phyloP scores from a whole-genome alignment of 2,888 invertebrate genomes.

The Prenolepis imparis region DNA sequence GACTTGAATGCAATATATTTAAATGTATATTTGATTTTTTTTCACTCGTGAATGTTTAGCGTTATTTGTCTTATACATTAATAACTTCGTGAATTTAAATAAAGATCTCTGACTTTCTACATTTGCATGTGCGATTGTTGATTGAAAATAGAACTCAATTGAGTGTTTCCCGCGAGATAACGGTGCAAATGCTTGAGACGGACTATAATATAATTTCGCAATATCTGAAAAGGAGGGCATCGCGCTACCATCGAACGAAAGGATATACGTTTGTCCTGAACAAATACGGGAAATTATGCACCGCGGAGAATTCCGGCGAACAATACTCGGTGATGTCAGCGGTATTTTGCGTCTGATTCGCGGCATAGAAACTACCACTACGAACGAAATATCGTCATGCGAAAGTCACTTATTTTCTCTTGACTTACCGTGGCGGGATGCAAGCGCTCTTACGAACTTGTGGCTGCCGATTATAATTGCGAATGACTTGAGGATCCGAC shows the following conservation, averaged over 20 bases:
- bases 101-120: not conserved
- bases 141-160: constrained; percentile 18
- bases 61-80: not conserved
- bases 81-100: not conserved
- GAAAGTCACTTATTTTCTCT: constrained; percentile 38
- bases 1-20: not conserved
- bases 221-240: constrained; percentile 27
- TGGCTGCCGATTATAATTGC: constrained; percentile 52
- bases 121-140: not conserved
- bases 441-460: constrained; percentile 48
- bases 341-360: constrained; percentile 69
- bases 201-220: not conserved
- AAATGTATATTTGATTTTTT: not conserved
- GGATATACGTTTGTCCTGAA: constrained; percentile 54
- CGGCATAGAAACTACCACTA: constrained; percentile 55
- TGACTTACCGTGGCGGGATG: not conserved
- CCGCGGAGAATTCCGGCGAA: constrained; percentile 67
- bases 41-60: not conserved
- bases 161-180: constrained; percentile 10
- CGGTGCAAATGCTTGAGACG: not conserved
- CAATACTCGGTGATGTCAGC: constrained; percentile 72
- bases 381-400: constrained; percentile 26
- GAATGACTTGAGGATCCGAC: not conserved
- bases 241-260: constrained; percentile 21
- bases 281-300: constrained; percentile 72